Base-by-base conservation (phyloP, 1,140 invertebrate species). In the Mycetomoellerius zeteki region DNA sequence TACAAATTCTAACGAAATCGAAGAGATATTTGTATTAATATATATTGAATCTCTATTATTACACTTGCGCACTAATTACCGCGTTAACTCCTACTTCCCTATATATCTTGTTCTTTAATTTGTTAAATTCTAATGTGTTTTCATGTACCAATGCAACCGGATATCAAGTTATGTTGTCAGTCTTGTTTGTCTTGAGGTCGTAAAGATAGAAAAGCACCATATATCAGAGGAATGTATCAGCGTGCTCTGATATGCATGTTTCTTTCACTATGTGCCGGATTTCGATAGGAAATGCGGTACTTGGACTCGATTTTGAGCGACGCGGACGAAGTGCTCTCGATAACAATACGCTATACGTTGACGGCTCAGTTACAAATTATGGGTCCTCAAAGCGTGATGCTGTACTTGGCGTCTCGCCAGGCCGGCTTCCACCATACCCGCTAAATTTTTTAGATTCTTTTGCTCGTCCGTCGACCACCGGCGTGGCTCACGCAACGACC, bases 281-380 rank as follows among this genome's bases (percentile, higher is more conserved):
- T 73, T 58, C 52, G 80, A 60, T 58, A 30, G 27, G 54, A 21
- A 27, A 24, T 14, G 12, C 33, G 80, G 47, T 56, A 27, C 27
- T 73, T 50, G 58, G 33, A 47, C 4, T 82, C 19, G 65, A 24
- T 75, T 54, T 33, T 30, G 80, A 72, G 37, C 54, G 65, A 56
- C 16, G 50, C 19, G 21, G 33, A 58, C 47, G 21, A 54, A 21
- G 10, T 24, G 27, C 24, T 47, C 24, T 84, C 80, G 80, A 84
- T 60, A 84, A 73, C 80, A 84, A 84, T 75, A 50, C 69, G 69
- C 69, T 54, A 75, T 43, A 67, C 24, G 69, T 75, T 75, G 69
- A 84, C 21, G 69, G 69, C 54, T 84, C 69, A 75, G 80, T 84
- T 75, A 84, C 80, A 75, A 84, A 84, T 84, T 84, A 84, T 84